Evolutionary conservation across 2,888 invertebrate genomes (phyloP).

Genomic region (Blastobasis lacticolella): DNA sequence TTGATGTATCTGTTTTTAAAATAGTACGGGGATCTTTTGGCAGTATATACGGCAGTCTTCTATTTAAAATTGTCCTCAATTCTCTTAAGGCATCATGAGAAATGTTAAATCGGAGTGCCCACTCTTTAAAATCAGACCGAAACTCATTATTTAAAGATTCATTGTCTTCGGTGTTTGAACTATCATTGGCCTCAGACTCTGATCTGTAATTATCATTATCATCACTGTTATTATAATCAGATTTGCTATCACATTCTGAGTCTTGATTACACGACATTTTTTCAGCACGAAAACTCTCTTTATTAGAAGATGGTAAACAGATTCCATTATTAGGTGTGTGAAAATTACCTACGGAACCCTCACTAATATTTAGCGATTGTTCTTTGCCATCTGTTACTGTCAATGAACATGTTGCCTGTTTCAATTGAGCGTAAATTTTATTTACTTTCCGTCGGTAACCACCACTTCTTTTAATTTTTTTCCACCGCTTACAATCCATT

Average conservation of each 20-base stretch:
- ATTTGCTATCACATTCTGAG: not conserved
- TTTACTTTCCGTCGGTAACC: not conserved
- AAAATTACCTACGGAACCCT: conserved; percentile 5
- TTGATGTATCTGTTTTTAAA: too few relatives aligned
- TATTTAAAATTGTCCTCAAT: too few relatives aligned
- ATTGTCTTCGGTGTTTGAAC: conserved; percentile 1
- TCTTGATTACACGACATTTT: not conserved
- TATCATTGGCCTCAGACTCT: not conserved
- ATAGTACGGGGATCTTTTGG: too few relatives aligned
- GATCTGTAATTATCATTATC: not conserved
- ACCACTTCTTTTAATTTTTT: conserved; percentile 2
- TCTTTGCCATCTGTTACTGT: conserved; percentile 1
- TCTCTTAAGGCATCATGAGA: not conserved
- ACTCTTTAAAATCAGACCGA: not conserved
- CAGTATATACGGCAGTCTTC: too few relatives aligned
- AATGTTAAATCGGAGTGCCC: not conserved
- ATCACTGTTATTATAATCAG: too few relatives aligned
- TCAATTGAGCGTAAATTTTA: not conserved
- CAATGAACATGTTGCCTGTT: conserved; percentile 1
- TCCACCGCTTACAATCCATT: not conserved
- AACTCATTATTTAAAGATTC: conserved; percentile 2
- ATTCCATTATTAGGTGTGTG: conserved; percentile 1
- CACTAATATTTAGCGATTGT: conserved; percentile 2
- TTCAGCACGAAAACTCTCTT: not conserved
- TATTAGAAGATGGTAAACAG: too few relatives aligned